phyloP scores from a whole-genome alignment of 2,797 vertebrate species.

The Alcedo atthis region DNA sequence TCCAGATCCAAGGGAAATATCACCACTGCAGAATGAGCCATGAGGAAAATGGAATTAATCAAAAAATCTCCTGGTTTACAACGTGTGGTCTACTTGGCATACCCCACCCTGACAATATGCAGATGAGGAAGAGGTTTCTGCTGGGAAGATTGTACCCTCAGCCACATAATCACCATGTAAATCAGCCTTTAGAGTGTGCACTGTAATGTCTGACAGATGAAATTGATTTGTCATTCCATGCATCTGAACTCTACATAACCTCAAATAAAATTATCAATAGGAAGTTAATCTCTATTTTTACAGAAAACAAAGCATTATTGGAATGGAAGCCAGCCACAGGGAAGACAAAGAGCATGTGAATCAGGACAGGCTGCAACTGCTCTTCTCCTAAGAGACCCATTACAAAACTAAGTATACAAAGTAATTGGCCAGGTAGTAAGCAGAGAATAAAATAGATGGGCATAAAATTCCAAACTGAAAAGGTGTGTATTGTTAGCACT shows the following conservation, averaged over 20 bases:
- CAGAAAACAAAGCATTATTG: neutral
- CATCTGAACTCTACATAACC: neutral
- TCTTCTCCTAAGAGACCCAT: neutral
- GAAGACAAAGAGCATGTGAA: neutral
- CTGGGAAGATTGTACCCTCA: neutral
- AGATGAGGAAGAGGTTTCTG: neutral
- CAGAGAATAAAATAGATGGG: neutral
- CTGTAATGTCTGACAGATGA: neutral
- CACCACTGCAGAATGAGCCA: neutral
- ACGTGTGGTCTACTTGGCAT: neutral
- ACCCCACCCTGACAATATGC: fast-evolving
- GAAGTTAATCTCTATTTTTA: neutral
- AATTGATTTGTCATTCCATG: neutral
- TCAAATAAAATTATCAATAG: neutral
- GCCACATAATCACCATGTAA: neutral
- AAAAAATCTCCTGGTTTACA: neutral
- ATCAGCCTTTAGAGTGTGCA: neutral
- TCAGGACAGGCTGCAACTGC: neutral
- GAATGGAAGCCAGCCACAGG: neutral
- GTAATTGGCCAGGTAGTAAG: neutral
- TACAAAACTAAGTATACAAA: neutral
- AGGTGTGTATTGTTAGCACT: neutral
- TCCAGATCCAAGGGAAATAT: neutral
- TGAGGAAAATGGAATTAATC: neutral
- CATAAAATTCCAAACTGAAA: neutral